Evolutionary conservation across 1,140 invertebrate genomes (phyloP).

Genomic region (Caerostris extrusa): DNA sequence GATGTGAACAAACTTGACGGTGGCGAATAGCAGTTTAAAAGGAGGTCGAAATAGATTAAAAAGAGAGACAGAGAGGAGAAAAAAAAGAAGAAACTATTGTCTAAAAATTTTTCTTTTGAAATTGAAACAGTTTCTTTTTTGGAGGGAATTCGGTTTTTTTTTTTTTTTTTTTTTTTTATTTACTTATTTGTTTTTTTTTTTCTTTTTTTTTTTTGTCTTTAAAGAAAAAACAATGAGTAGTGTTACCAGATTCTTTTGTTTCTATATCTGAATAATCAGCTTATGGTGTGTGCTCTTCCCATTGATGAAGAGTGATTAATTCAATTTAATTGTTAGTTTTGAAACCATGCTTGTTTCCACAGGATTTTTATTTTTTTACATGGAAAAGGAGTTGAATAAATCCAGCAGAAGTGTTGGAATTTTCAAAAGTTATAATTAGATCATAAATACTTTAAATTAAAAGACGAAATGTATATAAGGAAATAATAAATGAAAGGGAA

Average conservation of each 20-base stretch:
- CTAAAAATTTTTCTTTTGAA: constrained; percentile 58
- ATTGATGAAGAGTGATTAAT: background rate
- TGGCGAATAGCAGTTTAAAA: background rate
- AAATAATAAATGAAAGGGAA: constrained; percentile 14
- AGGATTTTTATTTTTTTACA: too few species aligned
- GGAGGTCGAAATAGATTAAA: constrained; percentile 57
- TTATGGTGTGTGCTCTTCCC: background rate
- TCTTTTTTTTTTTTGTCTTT: background rate
- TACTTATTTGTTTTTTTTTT: too few species aligned
- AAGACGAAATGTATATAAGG: background rate
- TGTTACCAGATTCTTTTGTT: background rate
- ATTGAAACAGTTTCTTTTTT: background rate
- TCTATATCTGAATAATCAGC: background rate
- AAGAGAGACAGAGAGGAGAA: background rate
- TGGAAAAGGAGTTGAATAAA: background rate
- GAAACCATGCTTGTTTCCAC: background rate
- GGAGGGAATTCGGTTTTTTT: too few species aligned
- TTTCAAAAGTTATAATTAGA: constrained; percentile 28
- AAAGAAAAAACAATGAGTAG: background rate
- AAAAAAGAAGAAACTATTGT: constrained; percentile 20
- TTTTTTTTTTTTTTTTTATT: background rate
- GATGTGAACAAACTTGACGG: constrained; percentile 8
- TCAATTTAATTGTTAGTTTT: constrained; percentile 19
- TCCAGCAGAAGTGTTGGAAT: background rate
- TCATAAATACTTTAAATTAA: constrained; percentile 13